These are phyloP conservation scores for Motacilla tschutschensis DNA, from an alignment of 2,113 vertebrate genomes.

Conservation along the genomic window DNA sequence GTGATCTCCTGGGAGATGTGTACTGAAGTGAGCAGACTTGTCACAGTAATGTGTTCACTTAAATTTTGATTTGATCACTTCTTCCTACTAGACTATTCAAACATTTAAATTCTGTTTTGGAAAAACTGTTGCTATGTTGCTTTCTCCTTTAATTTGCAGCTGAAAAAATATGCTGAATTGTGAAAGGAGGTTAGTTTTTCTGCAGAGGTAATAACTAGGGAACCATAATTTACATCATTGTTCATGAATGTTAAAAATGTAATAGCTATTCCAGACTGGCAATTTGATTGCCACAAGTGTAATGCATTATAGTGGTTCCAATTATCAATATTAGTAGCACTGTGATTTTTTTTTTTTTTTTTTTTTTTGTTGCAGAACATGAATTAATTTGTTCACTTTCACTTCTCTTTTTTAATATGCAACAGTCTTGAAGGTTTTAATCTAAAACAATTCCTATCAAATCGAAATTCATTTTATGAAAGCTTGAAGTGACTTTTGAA, in stretches of 20 bases:
- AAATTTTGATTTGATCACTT: neutral
- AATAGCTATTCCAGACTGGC: conserved; percentile 10
- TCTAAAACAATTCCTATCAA: neutral
- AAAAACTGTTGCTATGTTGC: neutral
- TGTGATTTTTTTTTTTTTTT: neutral
- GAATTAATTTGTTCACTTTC: neutral
- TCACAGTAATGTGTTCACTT: neutral
- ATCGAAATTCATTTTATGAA: neutral
- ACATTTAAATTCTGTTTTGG: neutral
- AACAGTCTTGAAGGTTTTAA: neutral
- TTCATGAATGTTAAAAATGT: conserved; percentile 13
- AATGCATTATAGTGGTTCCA: neutral
- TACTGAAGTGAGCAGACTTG: neutral
- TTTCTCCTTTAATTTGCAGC: neutral
- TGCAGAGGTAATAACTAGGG: neutral
- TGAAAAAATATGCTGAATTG: neutral
- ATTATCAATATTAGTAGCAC: conserved; percentile 16
- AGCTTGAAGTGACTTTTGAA: neutral
- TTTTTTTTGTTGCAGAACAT: neutral
- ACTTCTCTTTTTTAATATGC: neutral
- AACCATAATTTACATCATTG: neutral
- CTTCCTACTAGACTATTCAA: neutral
- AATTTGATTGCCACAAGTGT: conserved; percentile 4
- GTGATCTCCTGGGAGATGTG: neutral
- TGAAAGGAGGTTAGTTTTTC: neutral